Evolutionary conservation across 2,888 invertebrate genomes (phyloP).

Genomic region (Ornithoptera priamus): DNA sequence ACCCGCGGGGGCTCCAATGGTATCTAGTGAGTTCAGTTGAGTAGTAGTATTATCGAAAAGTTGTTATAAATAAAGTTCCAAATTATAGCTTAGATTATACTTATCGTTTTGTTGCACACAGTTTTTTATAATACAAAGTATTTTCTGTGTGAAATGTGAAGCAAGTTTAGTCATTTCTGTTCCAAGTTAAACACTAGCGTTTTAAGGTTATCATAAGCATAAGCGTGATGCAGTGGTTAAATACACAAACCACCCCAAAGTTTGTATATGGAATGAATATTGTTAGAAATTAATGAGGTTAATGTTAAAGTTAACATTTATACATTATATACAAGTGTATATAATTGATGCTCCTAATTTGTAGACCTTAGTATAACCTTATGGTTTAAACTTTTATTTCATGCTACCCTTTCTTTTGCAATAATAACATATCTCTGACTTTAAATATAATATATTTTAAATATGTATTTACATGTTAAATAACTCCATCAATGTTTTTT

Average conservation of each 20-base stretch:
- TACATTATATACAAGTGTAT: too few species aligned
- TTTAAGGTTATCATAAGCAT: background rate
- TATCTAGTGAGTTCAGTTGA: conserved; percentile 49
- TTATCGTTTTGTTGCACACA: background rate
- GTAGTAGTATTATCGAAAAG: conserved; percentile 30
- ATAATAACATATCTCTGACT: background rate
- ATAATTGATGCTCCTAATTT: background rate
- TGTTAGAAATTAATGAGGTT: background rate
- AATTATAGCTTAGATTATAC: background rate
- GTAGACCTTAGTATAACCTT: conserved; percentile 20
- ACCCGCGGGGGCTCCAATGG: conserved; percentile 73
- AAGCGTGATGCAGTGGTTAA: background rate
- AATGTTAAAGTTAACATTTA: background rate
- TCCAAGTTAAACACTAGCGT: background rate
- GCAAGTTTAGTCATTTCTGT: background rate
- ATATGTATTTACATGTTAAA: too few species aligned
- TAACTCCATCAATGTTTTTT: too few species aligned
- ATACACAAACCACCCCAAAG: conserved; percentile 2
- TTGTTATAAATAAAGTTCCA: conserved; percentile 6
- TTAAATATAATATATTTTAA: background rate
- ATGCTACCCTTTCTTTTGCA: background rate
- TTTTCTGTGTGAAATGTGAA: background rate
- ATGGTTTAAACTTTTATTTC: background rate
- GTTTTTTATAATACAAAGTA: too few species aligned
- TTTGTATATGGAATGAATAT: conserved; percentile 3